Evolutionary conservation across 1,140 invertebrate species (phyloP).

Genomic region (Oncopeltus fasciatus): DNA sequence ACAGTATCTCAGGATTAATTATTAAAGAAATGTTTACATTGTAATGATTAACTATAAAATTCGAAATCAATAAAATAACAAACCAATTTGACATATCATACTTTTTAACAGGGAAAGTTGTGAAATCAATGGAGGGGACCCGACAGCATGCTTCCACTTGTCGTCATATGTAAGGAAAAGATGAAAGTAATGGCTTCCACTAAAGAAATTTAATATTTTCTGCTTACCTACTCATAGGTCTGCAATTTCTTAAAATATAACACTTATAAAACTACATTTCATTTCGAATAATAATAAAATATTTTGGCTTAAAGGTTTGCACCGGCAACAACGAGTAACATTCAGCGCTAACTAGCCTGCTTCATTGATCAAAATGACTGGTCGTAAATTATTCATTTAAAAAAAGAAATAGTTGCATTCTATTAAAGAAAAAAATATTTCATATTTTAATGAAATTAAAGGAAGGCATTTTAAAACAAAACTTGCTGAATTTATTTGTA

Average conservation of each 20-base stretch:
- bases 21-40: too few relatives aligned
- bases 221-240: not conserved
- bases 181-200: not conserved
- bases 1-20: too few relatives aligned
- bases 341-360: slow-evolving; percentile 3
- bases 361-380: not conserved
- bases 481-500: not conserved
- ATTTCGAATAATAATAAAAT: not conserved
- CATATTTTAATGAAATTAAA: not conserved
- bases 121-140: slow-evolving; percentile 11
- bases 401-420: not conserved
- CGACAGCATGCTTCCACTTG: slow-evolving; percentile 3
- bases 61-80: too few relatives aligned
- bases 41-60: too few relatives aligned
- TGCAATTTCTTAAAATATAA: not conserved
- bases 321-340: not conserved
- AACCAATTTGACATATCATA: not conserved
- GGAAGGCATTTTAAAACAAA: not conserved
- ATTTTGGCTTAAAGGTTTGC: not conserved
- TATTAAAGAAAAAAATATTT: not conserved
- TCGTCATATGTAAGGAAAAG: not conserved
- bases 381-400: not conserved
- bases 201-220: not conserved
- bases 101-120: slow-evolving; percentile 8
- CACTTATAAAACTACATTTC: not conserved